Evolutionary conservation across 2,797 vertebrate genomes (phyloP).

Genomic region (Neostethus bicornis): DNA sequence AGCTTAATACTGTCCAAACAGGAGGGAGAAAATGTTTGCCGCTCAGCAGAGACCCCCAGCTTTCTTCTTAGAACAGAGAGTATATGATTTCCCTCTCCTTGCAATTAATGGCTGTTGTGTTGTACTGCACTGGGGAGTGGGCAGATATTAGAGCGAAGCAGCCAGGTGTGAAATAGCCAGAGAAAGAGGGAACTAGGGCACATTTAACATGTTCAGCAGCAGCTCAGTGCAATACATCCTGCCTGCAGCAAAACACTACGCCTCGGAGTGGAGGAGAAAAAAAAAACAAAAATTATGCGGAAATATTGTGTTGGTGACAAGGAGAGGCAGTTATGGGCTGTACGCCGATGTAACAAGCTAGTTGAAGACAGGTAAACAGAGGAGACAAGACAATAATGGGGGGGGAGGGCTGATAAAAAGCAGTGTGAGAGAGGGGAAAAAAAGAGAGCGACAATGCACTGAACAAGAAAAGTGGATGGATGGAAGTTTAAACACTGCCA

Average conservation of each 20-base stretch:
- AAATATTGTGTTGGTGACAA: constrained; percentile 38
- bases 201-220: constrained; percentile 55
- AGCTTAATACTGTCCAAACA: constrained; percentile 37
- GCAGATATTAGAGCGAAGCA: constrained; percentile 62
- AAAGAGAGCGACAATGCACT: background rate
- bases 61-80: constrained; percentile 30
- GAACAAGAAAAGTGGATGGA: background rate
- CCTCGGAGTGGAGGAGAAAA: constrained; percentile 34
- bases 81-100: constrained; percentile 61
- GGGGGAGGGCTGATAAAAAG: constrained; percentile 10
- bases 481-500: constrained; percentile 13
- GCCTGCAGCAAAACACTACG: constrained; percentile 49
- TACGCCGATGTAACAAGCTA: constrained; percentile 31
- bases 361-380: constrained; percentile 32
- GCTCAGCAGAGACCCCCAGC: constrained; percentile 13
- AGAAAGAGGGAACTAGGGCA: constrained; percentile 26
- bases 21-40: constrained; percentile 17
- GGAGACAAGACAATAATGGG: constrained; percentile 25
- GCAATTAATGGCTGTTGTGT: constrained; percentile 69
- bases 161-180: constrained; percentile 74
- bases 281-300: constrained; percentile 46
- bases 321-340: constrained; percentile 35
- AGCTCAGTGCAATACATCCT: constrained; percentile 39
- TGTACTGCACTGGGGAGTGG: constrained; percentile 45
- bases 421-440: background rate